Evolutionary conservation across 2,888 invertebrate species (phyloP).

Genomic region (Timema podura): DNA sequence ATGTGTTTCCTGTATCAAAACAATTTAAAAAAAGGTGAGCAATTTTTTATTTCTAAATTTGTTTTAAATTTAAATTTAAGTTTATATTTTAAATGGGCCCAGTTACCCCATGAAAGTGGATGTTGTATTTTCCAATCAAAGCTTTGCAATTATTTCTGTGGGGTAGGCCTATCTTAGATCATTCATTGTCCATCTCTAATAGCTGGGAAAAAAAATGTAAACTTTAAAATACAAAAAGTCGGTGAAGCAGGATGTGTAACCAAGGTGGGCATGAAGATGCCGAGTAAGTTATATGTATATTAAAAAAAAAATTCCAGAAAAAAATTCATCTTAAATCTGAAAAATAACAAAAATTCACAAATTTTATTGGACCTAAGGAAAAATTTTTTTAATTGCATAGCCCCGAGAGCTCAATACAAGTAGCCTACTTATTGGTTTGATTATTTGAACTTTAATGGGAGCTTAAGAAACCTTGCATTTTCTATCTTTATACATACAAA

Average conservation of each 20-base stretch:
- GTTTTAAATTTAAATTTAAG: no score
- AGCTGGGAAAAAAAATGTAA: not conserved
- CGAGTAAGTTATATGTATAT: not conserved
- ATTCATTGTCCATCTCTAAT: not conserved
- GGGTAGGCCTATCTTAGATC: not conserved
- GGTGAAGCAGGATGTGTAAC: not conserved
- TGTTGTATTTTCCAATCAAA: not conserved
- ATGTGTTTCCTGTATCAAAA: not conserved
- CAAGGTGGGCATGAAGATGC: not conserved
- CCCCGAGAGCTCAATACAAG: not conserved
- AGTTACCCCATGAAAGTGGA: not conserved
- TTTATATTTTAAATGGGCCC: not conserved
- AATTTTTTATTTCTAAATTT: not conserved
- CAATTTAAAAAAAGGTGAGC: not conserved
- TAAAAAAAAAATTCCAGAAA: not conserved
- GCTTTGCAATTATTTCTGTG: not conserved
- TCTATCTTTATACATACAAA: not conserved
- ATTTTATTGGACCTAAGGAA: not conserved
- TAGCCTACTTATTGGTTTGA: not conserved
- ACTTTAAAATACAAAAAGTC: not conserved
- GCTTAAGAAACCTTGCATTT: not conserved
- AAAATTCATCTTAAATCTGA: not conserved
- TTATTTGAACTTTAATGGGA: not conserved
- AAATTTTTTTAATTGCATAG: not conserved
- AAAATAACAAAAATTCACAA: not conserved